Conservation (phyloP, 2,113 vertebrate species). For the Dasyornis broadbenti region DNA sequence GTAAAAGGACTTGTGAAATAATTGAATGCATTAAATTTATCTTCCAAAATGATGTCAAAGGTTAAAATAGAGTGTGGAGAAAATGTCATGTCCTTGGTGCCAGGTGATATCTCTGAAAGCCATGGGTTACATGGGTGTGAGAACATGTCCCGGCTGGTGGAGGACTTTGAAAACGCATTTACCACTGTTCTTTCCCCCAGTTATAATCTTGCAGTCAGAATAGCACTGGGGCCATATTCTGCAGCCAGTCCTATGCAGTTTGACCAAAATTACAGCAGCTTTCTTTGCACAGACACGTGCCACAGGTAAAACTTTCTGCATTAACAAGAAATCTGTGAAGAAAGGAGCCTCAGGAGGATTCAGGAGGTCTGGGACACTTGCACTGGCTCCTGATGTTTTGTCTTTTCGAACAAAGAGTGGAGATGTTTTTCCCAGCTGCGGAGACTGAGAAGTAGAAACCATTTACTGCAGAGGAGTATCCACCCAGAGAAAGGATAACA, state of each 20-base stretch:
- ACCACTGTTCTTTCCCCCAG: not conserved
- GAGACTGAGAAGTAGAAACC: not conserved
- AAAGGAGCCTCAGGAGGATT: not conserved
- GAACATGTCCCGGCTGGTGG: not conserved
- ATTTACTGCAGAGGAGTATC: not conserved
- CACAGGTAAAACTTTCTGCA: not conserved
- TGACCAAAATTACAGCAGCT: not conserved
- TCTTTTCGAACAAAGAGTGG: no score
- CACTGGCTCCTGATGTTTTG: not conserved
- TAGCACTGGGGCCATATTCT: not conserved
- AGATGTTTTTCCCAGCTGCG: not conserved
- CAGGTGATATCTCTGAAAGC: not conserved
- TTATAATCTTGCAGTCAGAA: not conserved
- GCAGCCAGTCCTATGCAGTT: not conserved
- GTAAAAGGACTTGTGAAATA: not conserved
- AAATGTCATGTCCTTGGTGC: accelerated
- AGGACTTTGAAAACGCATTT: not conserved
- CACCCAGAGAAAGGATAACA: not conserved
- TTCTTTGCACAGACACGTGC: not conserved
- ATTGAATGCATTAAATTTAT: not conserved
- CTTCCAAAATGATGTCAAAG: not conserved
- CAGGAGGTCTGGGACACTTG: not conserved
- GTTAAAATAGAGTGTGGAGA: not conserved
- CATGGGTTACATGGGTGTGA: not conserved
- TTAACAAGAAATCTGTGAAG: not conserved